Evolutionary conservation across 1,140 invertebrate species (phyloP).

Genomic region (Mya arenaria): DNA sequence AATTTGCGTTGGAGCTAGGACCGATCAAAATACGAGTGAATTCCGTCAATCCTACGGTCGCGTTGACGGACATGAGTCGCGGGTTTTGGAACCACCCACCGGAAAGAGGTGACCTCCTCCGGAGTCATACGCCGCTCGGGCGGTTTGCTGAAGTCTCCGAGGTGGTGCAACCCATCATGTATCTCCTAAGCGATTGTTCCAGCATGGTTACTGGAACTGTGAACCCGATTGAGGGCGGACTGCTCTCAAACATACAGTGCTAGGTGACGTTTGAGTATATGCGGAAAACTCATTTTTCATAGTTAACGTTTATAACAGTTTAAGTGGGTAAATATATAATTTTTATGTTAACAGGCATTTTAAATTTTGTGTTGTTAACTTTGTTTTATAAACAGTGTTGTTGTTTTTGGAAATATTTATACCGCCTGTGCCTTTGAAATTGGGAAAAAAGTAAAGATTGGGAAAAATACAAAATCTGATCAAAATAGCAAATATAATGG

Average conservation of each 20-base stretch:
- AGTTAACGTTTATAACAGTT: too few species aligned
- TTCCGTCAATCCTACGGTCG: conserved; percentile 91
- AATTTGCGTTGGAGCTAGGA: conserved; percentile 93
- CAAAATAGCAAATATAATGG: too few species aligned
- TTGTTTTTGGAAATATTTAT: too few species aligned
- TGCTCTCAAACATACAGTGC: background rate
- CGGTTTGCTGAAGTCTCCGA: conserved; percentile 79
- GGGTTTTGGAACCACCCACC: conserved; percentile 91
- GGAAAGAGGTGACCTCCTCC: conserved; percentile 86
- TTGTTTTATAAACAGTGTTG: too few species aligned
- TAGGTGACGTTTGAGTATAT: too few species aligned
- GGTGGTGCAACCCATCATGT: conserved; percentile 90
- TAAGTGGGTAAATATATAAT: too few species aligned
- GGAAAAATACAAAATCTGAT: too few species aligned
- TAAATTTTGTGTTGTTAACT: too few species aligned
- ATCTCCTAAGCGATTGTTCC: conserved; percentile 90
- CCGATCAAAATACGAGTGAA: conserved; percentile 93
- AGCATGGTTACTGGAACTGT: conserved; percentile 90
- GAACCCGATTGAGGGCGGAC: conserved; percentile 92
- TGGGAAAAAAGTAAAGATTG: too few species aligned
- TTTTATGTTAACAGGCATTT: too few species aligned
- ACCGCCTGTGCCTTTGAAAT: too few species aligned
- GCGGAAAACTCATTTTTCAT: too few species aligned
- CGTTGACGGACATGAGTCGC: conserved; percentile 94
- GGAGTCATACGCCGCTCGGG: conserved; percentile 90